Evolutionary conservation across 1,140 invertebrate species (phyloP).

Genomic region (Elysia chlorotica): DNA sequence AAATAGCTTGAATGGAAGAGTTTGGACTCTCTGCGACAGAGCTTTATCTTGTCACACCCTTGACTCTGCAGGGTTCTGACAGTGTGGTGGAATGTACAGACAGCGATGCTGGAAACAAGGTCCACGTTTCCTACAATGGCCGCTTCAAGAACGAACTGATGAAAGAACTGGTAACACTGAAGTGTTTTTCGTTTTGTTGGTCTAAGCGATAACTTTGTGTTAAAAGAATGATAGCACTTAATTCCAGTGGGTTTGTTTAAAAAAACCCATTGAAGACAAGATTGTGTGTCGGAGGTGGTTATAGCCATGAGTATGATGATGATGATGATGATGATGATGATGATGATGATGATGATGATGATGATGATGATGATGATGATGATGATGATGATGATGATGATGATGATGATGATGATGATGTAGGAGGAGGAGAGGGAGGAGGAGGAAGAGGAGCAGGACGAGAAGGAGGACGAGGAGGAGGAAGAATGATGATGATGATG

Average conservation of each 20-base stretch:
- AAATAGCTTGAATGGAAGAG: neutral
- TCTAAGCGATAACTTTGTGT: no score
- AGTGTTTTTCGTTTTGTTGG: no score
- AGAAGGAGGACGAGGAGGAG: no score
- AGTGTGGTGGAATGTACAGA: slow-evolving; percentile 28
- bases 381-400: neutral
- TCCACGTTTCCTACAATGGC: slow-evolving; percentile 24
- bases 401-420: neutral
- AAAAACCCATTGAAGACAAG: no score
- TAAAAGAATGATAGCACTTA: no score
- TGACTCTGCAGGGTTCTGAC: slow-evolving; percentile 23
- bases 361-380: neutral
- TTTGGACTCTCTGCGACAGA: neutral
- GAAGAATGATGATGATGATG: no score
- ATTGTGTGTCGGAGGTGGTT: no score
- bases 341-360: neutral
- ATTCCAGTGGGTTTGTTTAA: no score
- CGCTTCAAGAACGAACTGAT: slow-evolving; percentile 14
- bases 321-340: neutral
- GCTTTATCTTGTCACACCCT: neutral
- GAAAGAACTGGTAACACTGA: neutral
- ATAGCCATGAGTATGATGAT: neutral
- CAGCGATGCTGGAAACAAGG: neutral
- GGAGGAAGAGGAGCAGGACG: no score
- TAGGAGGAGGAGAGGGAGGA: no score